Percentiles rank a stretch among this genome's conserved stretches.
phyloP scores from a whole-genome alignment of 1,140 invertebrate genomes.

The Globodera rostochiensis region DNA sequence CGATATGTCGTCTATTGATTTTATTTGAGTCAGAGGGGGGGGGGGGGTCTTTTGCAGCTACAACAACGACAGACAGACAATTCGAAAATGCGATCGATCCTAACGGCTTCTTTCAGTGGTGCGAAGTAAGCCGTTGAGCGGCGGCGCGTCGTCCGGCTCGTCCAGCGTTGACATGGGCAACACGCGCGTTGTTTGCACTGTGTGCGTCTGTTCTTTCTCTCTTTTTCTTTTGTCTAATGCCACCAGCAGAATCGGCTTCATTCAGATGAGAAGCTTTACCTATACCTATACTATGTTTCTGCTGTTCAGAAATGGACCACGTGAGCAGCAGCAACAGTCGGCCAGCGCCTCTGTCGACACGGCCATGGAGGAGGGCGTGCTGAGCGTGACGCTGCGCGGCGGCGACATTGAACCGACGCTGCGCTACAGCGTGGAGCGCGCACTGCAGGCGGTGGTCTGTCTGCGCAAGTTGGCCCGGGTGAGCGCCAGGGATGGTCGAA shows the following conservation, averaged over 20 bases:
- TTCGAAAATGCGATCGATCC: constrained; percentile 18
- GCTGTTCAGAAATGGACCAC: constrained; percentile 48
- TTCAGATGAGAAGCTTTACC: constrained; percentile 10
- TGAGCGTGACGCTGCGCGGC: constrained; percentile 28
- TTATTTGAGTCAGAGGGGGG: too few species aligned
- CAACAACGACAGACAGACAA: too few species aligned
- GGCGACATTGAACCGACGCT: constrained; percentile 30
- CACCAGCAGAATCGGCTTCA: not conserved
- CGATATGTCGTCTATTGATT: too few species aligned
- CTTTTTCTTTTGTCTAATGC: not conserved
- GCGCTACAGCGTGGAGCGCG: constrained; percentile 26
- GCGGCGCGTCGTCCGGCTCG: constrained; percentile 28
- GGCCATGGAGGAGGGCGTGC: constrained; percentile 23
- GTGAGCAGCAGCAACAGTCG: constrained; percentile 40
- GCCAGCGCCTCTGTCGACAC: constrained; percentile 21
- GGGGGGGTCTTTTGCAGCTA: too few species aligned
- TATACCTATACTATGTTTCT: constrained; percentile 9
- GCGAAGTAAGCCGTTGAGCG: constrained; percentile 37
- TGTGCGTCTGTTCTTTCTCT: constrained; percentile 33
- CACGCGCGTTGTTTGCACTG: constrained; percentile 47
- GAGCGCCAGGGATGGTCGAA: not conserved
- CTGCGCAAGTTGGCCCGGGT: constrained; percentile 39
- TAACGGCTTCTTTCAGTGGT: constrained; percentile 39
- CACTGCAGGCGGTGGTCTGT: constrained; percentile 41
- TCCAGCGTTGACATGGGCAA: constrained; percentile 54